Evolutionary conservation across 2,797 vertebrate species (phyloP).

Genomic region (Eidolon dupreanum): DNA sequence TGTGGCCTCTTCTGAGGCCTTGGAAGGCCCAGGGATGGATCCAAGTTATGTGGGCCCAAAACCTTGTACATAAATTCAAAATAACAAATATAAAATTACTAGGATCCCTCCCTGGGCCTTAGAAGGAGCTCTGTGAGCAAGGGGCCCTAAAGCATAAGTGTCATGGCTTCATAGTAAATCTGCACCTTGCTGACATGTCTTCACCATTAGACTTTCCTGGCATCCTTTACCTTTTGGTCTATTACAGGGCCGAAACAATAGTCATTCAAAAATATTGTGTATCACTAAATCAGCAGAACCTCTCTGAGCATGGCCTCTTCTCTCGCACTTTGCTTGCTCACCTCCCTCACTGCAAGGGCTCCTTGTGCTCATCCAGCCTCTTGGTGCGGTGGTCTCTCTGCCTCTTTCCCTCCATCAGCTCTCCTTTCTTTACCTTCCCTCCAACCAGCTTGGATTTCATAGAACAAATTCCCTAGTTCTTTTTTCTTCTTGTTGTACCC

Average conservation of each 20-base stretch:
- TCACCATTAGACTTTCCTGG: not conserved
- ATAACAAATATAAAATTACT: not conserved
- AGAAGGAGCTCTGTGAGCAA: not conserved
- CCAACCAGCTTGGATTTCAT: not conserved
- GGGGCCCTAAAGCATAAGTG: not conserved
- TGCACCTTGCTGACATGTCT: not conserved
- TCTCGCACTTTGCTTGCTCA: not conserved
- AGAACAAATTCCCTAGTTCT: not conserved
- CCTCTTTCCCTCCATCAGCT: not conserved
- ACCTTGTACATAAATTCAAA: not conserved
- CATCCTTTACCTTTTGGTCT: not conserved
- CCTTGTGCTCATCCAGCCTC: not conserved
- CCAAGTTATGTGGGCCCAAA: not conserved
- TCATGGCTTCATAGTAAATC: not conserved
- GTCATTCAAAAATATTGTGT: not conserved
- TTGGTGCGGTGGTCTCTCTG: too few species aligned
- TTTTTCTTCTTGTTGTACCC: not conserved
- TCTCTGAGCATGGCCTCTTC: not conserved
- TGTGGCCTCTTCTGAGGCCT: not conserved
- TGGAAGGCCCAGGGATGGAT: not conserved
- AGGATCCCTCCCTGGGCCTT: not conserved
- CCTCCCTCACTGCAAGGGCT: not conserved
- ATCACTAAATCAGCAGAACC: not conserved
- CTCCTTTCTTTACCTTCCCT: not conserved
- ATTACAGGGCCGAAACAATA: not conserved